phyloP scores from a whole-genome alignment of 2,888 invertebrate species.

The Meandrusa payeni region DNA sequence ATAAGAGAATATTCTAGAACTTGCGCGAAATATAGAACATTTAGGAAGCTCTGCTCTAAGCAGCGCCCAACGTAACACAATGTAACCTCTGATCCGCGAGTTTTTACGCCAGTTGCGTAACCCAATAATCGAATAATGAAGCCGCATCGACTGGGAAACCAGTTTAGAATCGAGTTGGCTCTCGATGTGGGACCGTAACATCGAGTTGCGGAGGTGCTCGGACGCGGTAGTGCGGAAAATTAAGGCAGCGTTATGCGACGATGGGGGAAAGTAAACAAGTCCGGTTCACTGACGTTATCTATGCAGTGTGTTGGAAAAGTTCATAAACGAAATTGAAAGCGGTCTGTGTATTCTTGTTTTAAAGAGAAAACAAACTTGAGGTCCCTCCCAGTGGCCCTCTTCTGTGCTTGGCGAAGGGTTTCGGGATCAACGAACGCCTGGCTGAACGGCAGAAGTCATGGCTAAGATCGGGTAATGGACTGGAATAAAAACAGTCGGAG shows the following conservation, averaged over 20 bases:
- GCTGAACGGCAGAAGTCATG: too few relatives aligned
- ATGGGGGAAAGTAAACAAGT: constrained; percentile 7
- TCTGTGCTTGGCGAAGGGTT: too few relatives aligned
- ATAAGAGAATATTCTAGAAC: neutral
- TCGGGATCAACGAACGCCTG: too few relatives aligned
- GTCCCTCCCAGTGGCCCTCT: too few relatives aligned
- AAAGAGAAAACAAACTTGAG: too few relatives aligned
- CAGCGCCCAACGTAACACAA: constrained; percentile 19
- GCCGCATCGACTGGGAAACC: constrained; percentile 35
- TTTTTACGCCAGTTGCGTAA: constrained; percentile 36
- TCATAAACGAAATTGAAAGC: neutral
- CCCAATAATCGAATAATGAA: constrained; percentile 35
- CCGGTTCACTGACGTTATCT: constrained; percentile 1
- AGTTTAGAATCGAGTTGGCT: constrained; percentile 32
- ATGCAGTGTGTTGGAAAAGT: constrained; percentile 1
- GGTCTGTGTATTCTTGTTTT: neutral
- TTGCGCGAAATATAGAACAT: neutral
- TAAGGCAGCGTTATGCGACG: constrained; percentile 1
- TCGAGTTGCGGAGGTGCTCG: constrained; percentile 10
- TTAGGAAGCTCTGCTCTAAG: constrained; percentile 4
- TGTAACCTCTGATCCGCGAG: constrained; percentile 33
- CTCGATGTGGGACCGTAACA: constrained; percentile 14
- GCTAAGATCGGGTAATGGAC: too few relatives aligned
- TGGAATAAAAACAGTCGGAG: too few relatives aligned
- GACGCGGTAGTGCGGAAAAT: constrained; percentile 20